Conservation (phyloP, 2,797 vertebrate species). For the Betta splendens region DNA sequence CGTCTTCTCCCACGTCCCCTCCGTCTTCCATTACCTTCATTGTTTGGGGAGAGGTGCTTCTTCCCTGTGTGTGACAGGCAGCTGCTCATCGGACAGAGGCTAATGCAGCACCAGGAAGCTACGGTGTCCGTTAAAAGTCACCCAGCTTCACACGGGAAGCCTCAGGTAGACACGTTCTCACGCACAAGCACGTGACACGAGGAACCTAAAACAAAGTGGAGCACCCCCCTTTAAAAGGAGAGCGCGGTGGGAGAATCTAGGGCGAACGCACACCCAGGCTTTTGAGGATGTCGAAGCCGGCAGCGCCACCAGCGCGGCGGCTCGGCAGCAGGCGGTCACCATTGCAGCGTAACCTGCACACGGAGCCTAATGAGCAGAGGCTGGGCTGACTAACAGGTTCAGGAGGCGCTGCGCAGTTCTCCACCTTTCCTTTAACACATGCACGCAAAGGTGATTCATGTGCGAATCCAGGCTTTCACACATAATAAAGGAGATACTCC, state of each 20-base stretch:
- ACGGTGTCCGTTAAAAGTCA: constrained; percentile 11
- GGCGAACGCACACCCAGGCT: constrained; percentile 45
- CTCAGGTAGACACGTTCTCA: constrained; percentile 14
- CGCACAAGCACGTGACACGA: constrained; percentile 9
- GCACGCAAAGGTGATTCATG: not conserved
- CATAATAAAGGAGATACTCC: too few species aligned
- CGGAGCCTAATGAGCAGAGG: constrained; percentile 64
- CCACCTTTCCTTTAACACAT: not conserved
- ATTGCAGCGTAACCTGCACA: constrained; percentile 36
- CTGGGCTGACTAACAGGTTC: constrained; percentile 43
- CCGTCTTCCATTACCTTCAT: constrained; percentile 16
- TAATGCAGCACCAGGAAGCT: not conserved
- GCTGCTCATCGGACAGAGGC: constrained; percentile 6
- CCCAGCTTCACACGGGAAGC: constrained; percentile 14
- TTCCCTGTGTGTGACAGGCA: constrained; percentile 4
- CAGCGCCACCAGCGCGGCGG: constrained; percentile 42
- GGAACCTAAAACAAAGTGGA: constrained; percentile 41
- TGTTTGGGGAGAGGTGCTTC: constrained; percentile 3
- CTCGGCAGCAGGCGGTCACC: constrained; percentile 41
- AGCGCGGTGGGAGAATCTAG: constrained; percentile 57
- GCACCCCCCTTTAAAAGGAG: constrained; percentile 36
- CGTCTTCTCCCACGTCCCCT: too few species aligned
- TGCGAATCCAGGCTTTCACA: not conserved
- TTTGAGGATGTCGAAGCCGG: constrained; percentile 26
- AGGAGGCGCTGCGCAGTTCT: not conserved